phyloP scores from a whole-genome alignment of 1,140 invertebrate species.

The Dryas iulia region DNA sequence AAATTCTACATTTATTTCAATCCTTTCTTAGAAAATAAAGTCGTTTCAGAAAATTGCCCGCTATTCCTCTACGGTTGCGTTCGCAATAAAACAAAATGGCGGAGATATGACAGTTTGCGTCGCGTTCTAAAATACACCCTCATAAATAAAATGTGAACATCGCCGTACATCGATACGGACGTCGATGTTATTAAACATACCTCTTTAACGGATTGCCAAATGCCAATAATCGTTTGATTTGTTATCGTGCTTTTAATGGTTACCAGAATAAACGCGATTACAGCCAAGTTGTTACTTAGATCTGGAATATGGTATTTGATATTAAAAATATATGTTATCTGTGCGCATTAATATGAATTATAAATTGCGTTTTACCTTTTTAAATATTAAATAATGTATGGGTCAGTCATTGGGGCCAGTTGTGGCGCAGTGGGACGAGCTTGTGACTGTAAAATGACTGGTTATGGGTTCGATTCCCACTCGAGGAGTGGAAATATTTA shows the following conservation, averaged over 20 bases:
- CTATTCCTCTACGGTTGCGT: constrained; percentile 49
- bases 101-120: constrained; percentile 43
- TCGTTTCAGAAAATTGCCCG: constrained; percentile 72
- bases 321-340: not conserved
- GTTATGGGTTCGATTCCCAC: too few relatives aligned
- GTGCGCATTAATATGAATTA: not conserved
- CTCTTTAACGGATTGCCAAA: constrained; percentile 23
- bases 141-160: constrained; percentile 67
- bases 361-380: not conserved
- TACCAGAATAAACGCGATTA: constrained; percentile 17
- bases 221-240: constrained; percentile 29
- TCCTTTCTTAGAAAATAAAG: constrained; percentile 68
- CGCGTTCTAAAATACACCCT: constrained; percentile 40
- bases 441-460: too few relatives aligned
- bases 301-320: not conserved
- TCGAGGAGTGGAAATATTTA: too few relatives aligned
- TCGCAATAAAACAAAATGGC: constrained; percentile 69
- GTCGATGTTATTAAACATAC: constrained; percentile 37
- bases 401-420: too few relatives aligned
- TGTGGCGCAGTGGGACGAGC: too few relatives aligned
- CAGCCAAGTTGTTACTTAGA: not conserved
- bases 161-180: constrained; percentile 50
- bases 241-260: constrained; percentile 27
- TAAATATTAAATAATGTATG: not conserved
- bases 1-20: constrained; percentile 15